Percentiles rank a stretch among this genome's conserved stretches.
phyloP scores from a whole-genome alignment of 2,888 invertebrate genomes.

The Macrophya alboannulata region DNA sequence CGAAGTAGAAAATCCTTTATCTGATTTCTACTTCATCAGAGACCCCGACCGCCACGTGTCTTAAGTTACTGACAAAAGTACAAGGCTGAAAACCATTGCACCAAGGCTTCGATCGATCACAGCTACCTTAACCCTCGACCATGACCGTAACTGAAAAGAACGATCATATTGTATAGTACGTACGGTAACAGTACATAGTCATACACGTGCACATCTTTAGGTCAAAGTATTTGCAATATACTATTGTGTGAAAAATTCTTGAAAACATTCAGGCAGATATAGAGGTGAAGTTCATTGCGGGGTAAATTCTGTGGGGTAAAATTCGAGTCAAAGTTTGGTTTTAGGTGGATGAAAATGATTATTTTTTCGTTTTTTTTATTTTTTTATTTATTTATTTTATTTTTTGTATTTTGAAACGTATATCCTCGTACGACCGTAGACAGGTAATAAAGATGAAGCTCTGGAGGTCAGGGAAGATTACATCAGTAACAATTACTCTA shows the following conservation, averaged over 20 bases:
- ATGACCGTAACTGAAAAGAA: neutral
- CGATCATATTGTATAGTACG: neutral
- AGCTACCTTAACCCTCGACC: conserved; percentile 17
- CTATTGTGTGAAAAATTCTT: too few species aligned
- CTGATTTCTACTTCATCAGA: neutral
- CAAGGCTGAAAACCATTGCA: conserved; percentile 34
- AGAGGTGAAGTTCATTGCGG: too few species aligned
- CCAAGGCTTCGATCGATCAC: conserved; percentile 27
- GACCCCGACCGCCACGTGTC: conserved; percentile 54
- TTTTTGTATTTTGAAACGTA: neutral
- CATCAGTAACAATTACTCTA: neutral
- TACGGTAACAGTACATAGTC: too few species aligned
- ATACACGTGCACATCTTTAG: neutral
- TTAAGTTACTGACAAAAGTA: conserved; percentile 35
- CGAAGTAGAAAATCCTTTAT: neutral
- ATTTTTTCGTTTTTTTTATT: neutral
- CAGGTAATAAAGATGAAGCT: neutral
- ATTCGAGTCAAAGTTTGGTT: too few species aligned
- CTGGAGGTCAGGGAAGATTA: neutral
- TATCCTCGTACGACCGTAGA: neutral
- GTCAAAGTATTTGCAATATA: neutral
- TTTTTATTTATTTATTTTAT: neutral
- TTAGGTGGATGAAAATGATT: neutral
- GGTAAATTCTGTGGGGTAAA: too few species aligned
- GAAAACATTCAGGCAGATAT: too few species aligned